Percentiles rank a stretch among this genome's conserved stretches.
These are phyloP conservation scores for Octodon degus DNA, from an alignment of 2,113 vertebrate genomes.

Conservation along the genomic window DNA sequence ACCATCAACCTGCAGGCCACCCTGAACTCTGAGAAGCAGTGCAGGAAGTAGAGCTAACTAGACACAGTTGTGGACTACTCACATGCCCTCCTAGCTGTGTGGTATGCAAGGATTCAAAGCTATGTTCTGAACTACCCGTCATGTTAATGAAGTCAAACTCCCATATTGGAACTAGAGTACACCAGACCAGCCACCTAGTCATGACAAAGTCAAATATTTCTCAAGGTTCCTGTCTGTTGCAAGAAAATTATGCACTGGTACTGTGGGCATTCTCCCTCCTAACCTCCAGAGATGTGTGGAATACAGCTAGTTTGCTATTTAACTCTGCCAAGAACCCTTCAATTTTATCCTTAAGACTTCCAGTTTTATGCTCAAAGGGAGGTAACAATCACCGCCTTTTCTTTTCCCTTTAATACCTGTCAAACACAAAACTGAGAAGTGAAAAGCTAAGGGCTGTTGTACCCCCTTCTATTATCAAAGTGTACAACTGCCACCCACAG, in stretches of 20 bases:
- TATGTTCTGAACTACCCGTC: neutral
- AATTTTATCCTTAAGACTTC: constrained; percentile 46
- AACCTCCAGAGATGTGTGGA: constrained; percentile 32
- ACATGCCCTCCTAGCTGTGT: constrained; percentile 26
- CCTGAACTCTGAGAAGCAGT: neutral
- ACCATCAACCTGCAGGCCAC: neutral
- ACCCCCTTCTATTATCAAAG: constrained; percentile 47
- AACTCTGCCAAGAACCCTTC: constrained; percentile 61
- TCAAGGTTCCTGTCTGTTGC: constrained; percentile 66
- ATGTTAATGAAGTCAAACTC: constrained; percentile 16
- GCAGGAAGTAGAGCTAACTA: neutral
- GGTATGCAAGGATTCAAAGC: constrained; percentile 35
- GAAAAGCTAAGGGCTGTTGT: constrained; percentile 47
- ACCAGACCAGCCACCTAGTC: constrained; percentile 46
- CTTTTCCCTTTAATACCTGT: neutral
- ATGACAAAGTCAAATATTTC: constrained; percentile 57
- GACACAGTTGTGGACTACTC: constrained; percentile 25
- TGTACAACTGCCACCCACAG: constrained; percentile 7
- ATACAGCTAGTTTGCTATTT: constrained; percentile 55
- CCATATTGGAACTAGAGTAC: neutral
- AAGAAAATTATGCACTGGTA: constrained; percentile 48
- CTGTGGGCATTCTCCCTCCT: neutral
- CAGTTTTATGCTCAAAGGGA: constrained; percentile 39
- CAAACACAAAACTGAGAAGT: constrained; percentile 64
- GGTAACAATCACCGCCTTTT: constrained; percentile 32